A percentile compares a stretch with the other conserved stretches of the same genome.
Evolutionary conservation across 2,888 invertebrate species (phyloP).

Genomic region (Cantharis rustica): DNA sequence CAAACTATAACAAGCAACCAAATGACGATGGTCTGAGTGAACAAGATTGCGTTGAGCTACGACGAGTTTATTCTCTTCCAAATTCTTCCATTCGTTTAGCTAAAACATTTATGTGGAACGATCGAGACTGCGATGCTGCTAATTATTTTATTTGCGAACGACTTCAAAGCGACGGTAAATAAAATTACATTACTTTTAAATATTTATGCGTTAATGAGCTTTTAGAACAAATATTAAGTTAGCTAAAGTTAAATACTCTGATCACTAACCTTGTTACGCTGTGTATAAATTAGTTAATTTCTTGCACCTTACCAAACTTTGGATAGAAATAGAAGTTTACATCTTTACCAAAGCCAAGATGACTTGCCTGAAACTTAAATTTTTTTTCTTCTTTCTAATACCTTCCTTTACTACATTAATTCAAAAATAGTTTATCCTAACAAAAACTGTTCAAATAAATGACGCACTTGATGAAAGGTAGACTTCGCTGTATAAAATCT

Average conservation of each 20-base stretch:
- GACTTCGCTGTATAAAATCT: too few species aligned
- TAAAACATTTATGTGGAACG: conserved; percentile 79
- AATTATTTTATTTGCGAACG: conserved; percentile 79
- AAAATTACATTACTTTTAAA: neutral
- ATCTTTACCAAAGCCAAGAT: too few species aligned
- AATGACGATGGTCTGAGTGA: conserved; percentile 82
- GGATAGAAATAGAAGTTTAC: neutral
- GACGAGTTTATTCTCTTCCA: conserved; percentile 68
- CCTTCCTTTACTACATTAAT: too few species aligned
- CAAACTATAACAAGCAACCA: conserved; percentile 70
- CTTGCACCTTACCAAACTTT: neutral
- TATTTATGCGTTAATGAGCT: neutral
- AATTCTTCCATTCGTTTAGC: conserved; percentile 56
- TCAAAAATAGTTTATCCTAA: too few species aligned
- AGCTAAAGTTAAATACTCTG: neutral
- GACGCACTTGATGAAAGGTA: too few species aligned
- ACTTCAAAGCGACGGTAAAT: conserved; percentile 68
- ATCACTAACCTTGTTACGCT: neutral
- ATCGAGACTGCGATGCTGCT: conserved; percentile 72
- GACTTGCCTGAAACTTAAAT: too few species aligned
- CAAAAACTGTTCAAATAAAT: too few species aligned
- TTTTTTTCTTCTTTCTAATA: too few species aligned
- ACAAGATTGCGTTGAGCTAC: conserved; percentile 81
- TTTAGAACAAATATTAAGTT: neutral
- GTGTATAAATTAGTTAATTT: neutral